Conservation (phyloP, 2,888 invertebrate genomes). For the Drosophila cognata region DNA sequence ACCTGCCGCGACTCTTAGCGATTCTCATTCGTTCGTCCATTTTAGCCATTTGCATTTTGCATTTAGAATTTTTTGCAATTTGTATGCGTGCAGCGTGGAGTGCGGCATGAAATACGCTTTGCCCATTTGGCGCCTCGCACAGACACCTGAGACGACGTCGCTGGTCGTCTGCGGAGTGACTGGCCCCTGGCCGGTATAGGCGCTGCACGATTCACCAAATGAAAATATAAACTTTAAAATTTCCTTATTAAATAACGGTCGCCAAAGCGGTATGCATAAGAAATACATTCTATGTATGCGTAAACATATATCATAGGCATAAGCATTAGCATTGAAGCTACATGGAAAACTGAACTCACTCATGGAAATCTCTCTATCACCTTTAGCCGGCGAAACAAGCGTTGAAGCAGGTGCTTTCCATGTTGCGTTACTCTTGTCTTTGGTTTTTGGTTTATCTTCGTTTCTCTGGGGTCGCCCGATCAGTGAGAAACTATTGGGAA, state of each 20-base stretch:
- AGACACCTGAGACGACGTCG: constrained; percentile 44
- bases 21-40: constrained; percentile 17
- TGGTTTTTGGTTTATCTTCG: background rate
- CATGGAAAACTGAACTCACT: constrained; percentile 11
- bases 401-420: constrained; percentile 31
- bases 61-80: constrained; percentile 53
- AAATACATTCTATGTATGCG: constrained; percentile 6
- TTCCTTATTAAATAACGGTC: constrained; percentile 80
- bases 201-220: constrained; percentile 60
- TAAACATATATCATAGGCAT: constrained; percentile 2
- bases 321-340: constrained; percentile 4
- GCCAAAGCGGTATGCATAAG: constrained; percentile 49
- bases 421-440: constrained; percentile 27
- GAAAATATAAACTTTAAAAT: constrained; percentile 68
- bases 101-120: constrained; percentile 62
- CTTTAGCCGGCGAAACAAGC: background rate
- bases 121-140: constrained; percentile 72
- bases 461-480: constrained; percentile 3
- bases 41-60: constrained; percentile 32
- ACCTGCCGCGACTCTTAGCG: constrained; percentile 7
- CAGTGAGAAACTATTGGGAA: constrained; percentile 45
- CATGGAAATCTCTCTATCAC: constrained; percentile 8
- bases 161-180: constrained; percentile 21
- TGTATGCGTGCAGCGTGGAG: constrained; percentile 71
- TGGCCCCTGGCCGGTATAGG: constrained; percentile 34